These are phyloP conservation scores for Acanthiza pusilla DNA, from an alignment of 2,797 vertebrate species.

Conservation along the genomic window DNA sequence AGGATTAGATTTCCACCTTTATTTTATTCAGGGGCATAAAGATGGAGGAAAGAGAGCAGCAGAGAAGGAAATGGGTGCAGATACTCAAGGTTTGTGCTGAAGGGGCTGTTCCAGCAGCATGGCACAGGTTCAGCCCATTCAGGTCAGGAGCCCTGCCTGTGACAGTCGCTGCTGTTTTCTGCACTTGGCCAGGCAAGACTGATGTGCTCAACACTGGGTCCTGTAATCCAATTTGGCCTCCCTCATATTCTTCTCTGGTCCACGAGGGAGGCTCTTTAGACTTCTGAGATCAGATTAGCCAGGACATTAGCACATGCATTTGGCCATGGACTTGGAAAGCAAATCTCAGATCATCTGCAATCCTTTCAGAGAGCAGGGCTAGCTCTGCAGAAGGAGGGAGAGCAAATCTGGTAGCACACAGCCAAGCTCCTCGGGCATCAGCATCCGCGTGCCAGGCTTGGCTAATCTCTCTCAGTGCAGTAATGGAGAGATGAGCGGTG, in stretches of 20 bases:
- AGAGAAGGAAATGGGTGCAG: not conserved
- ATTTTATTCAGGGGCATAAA: not conserved
- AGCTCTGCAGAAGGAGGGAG: not conserved
- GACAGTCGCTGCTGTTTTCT: not conserved
- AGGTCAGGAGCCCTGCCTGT: not conserved
- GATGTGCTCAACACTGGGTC: not conserved
- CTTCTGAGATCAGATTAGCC: not conserved
- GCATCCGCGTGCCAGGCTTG: not conserved
- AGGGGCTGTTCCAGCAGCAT: fast-evolving
- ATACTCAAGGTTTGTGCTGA: not conserved
- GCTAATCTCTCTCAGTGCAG: not conserved
- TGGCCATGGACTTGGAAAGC: not conserved
- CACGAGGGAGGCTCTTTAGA: not conserved
- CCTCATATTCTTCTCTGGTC: not conserved
- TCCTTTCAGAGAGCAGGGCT: not conserved
- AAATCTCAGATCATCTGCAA: conserved; percentile 12
- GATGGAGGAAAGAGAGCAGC: not conserved
- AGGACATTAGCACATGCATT: not conserved
- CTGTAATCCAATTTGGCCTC: not conserved
- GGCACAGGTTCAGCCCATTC: not conserved
- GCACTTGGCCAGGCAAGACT: not conserved
- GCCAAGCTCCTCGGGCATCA: not conserved
- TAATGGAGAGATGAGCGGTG: not conserved
- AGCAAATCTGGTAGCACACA: not conserved
- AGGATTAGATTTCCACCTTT: not conserved